Conservation (phyloP, 2,113 vertebrate species). For the Gyps fulvus region DNA sequence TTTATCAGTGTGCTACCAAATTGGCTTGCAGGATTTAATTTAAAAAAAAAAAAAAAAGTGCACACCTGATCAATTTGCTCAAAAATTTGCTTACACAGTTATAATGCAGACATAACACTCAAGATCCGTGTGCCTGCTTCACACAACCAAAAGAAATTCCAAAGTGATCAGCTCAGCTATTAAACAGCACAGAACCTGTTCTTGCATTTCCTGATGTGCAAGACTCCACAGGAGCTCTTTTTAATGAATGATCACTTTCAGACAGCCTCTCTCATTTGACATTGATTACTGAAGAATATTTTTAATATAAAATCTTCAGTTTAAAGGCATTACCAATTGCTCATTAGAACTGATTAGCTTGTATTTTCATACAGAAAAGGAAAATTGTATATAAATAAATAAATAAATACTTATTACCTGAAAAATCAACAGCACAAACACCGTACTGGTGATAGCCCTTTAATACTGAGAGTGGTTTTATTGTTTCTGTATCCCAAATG, state of each 20-base stretch:
- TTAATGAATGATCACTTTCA: neutral
- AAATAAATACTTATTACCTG: conserved; percentile 81
- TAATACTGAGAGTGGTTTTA: conserved; percentile 92
- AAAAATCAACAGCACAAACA: conserved; percentile 94
- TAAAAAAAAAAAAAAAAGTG: neutral
- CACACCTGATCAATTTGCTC: neutral
- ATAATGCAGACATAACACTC: neutral
- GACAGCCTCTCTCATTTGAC: neutral
- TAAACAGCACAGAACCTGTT: neutral
- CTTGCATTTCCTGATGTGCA: neutral
- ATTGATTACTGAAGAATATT: neutral
- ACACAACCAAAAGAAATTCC: neutral
- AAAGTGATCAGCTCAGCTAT: neutral
- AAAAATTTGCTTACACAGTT: neutral
- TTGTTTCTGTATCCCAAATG: conserved; percentile 93
- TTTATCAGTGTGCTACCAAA: neutral
- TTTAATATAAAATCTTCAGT: neutral
- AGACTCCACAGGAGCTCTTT: neutral
- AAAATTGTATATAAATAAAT: neutral
- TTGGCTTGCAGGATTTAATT: neutral
- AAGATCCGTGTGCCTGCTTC: neutral
- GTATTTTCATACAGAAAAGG: neutral
- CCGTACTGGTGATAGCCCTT: conserved; percentile 95
- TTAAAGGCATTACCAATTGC: neutral
- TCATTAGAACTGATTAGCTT: neutral